Base-by-base conservation (phyloP, 2,113 vertebrate genomes). In the Cynoglossus semilaevis region DNA sequence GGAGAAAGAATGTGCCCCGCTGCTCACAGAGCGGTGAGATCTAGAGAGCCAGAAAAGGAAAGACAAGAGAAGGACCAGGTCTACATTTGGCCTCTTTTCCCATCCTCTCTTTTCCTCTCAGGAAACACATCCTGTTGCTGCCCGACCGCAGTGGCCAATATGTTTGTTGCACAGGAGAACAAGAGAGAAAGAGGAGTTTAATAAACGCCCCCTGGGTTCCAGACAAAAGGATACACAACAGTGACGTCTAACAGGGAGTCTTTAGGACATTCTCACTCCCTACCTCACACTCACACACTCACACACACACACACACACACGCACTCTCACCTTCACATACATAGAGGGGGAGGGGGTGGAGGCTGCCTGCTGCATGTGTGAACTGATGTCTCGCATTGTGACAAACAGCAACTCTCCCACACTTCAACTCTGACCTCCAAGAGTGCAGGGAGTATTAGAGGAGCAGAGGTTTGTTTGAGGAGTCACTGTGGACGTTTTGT, bases 81-180 rank as follows among this genome's bases (percentile, higher is more conserved):
- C 85, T 79, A 80, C 88, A 83, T 89, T 91, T 92, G 89, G 83
- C 86, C 82, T 45, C 83, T 85, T 79, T 77, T 83, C 85, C 83
- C 72, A 84, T 83, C 84, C 83, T 83, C 83, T 83, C 89, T 90
- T 89, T 95, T 94, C 93, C 94, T 94, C 90, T 92, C 93, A 96
- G 95, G 96, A 99, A 97, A 93, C 89, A 89, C 93, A 95, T 98
- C 95, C 96, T 97, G 95, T 94, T 91, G 85, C 91, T 90, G 89
- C 92, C 90, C 77, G 90, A 90, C 85, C 82, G 88, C 78, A 81
- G 84, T 79, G 64, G 84, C 82, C 86, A 78, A 75, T 85, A 78
- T 91, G 90, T 93, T 93, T 91, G 93, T 91, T 90, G 86, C 85
- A 85, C 80, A 88, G 14, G 63, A 77, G 81, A 88, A 69, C 76